Conservation (phyloP, 2,113 vertebrate species). For the Campylomormyrus numenius region DNA sequence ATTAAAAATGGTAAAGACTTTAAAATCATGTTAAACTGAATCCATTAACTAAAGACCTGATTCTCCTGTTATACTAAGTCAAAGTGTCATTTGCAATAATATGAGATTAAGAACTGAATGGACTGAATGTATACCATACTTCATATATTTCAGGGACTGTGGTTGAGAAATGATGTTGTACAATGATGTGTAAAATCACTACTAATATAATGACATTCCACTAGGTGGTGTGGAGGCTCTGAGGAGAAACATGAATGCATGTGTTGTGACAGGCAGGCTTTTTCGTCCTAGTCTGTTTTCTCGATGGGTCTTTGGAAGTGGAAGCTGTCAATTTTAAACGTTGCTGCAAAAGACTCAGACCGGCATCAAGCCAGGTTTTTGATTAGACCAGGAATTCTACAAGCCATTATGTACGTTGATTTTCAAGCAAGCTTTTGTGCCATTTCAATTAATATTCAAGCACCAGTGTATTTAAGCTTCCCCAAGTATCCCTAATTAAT, state of each 20-base stretch:
- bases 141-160: not conserved
- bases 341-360: not conserved
- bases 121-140: not conserved
- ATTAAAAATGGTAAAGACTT: not conserved
- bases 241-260: not conserved
- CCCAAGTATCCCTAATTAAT: not conserved
- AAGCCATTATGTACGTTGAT: slow-evolving; percentile 6
- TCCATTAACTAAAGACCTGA: not conserved
- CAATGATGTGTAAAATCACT: not conserved
- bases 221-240: not conserved
- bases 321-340: slow-evolving; percentile 5
- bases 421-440: slow-evolving; percentile 14
- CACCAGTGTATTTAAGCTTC: not conserved
- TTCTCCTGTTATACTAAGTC: not conserved
- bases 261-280: not conserved
- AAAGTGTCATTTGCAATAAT: not conserved
- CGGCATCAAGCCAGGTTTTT: slow-evolving; percentile 16
- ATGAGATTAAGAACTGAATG: not conserved
- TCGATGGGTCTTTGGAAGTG: not conserved
- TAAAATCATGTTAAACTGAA: not conserved
- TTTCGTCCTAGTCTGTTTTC: not conserved
- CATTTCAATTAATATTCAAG: slow-evolving; percentile 10
- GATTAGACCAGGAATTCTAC: slow-evolving; percentile 10
- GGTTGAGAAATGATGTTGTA: not conserved
- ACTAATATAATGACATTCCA: not conserved